Evolutionary conservation across 2,888 invertebrate species (phyloP), one percentile per base, ranked within the genome.

Genomic region (Drosophila niveifrons): DNA sequence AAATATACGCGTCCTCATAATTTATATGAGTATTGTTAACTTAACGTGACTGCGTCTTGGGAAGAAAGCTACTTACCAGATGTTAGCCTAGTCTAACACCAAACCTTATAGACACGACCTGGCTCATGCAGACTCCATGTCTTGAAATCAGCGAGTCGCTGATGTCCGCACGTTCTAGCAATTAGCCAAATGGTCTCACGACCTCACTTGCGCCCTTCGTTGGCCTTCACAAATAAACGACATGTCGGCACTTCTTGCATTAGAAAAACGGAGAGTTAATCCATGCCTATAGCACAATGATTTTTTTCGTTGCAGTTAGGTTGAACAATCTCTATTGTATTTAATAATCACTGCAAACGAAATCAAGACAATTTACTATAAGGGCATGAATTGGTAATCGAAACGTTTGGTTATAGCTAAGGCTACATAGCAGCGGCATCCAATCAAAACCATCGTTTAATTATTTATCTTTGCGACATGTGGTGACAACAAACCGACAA

Each of bases 11-110:
- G 66, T 56, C 43, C 85, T 88, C 89, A 83, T 89, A 84, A 84
- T 84, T 84, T 89, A 84, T 84, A 82, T 88, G 82, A 89, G 85
- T 89, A 89, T 89, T 75, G 88, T 88, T 88, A 84, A 88, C 82
- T 84, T 78, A 75, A 88, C 82, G 89, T 89, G 89, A 88, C 89
- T 89, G 89, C 75, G 83, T 67, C 75, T 63, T 63, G 81, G 74
- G 81, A 74, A 53, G 57, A 55, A 53, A 67, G 80, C 63, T 62
- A 59, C 67, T 75, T 84, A 59, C 75, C 80, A 85, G 47, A 36
- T 68, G 66, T 29, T 58, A 29, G 64, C 36, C 56, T 4, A 11
- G 47, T 7, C 44, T 50, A 18, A 43, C 28, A 43, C 53, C 17
- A 15, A 43, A 10, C 4, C 50, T 15, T 41, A 53, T 31, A 17